Percentiles rank a stretch among this genome's conserved stretches.
Evolutionary conservation across 1,140 invertebrate genomes (phyloP).

Genomic region (Copidosoma floridanum): DNA sequence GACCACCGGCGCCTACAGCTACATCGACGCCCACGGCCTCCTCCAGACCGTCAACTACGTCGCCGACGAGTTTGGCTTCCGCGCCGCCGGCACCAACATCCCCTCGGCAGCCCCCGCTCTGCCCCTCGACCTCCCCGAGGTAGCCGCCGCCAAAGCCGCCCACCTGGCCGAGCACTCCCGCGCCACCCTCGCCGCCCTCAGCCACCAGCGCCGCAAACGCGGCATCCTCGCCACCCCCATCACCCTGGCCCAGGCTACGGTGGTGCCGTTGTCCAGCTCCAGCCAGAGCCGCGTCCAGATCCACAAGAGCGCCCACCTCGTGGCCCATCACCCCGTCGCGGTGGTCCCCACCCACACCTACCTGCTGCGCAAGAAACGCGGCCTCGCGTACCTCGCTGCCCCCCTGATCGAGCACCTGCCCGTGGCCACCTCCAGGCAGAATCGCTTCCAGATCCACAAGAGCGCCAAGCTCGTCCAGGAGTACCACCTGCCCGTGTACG

Average conservation of each 20-base stretch:
- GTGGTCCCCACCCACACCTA: not conserved
- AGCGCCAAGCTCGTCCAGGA: slow-evolving; percentile 14
- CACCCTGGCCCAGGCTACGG: not conserved
- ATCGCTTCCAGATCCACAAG: slow-evolving; percentile 11
- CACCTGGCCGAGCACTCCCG: slow-evolving; percentile 9
- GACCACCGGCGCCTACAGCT: slow-evolving; percentile 68
- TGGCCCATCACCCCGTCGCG: not conserved
- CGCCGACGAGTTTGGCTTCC: slow-evolving; percentile 68
- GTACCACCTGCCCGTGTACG: slow-evolving; percentile 2
- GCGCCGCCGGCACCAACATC: slow-evolving; percentile 65
- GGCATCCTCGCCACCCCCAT: not conserved
- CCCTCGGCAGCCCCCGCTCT: slow-evolving; percentile 46
- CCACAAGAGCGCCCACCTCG: slow-evolving; percentile 8
- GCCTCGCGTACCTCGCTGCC: not conserved
- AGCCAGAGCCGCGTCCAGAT: slow-evolving; percentile 17
- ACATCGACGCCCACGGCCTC: slow-evolving; percentile 68
- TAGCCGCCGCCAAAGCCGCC: not conserved
- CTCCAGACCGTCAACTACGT: slow-evolving; percentile 67
- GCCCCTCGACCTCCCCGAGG: slow-evolving; percentile 20
- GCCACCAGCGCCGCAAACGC: slow-evolving; percentile 9
- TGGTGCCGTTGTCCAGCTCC: slow-evolving; percentile 1
- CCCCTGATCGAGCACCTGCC: not conserved
- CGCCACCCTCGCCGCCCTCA: not conserved
- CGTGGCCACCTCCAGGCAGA: not conserved
- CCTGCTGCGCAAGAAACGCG: slow-evolving; percentile 2